Conservation (phyloP, 2,113 vertebrate genomes). For the Mesitornis unicolor region DNA sequence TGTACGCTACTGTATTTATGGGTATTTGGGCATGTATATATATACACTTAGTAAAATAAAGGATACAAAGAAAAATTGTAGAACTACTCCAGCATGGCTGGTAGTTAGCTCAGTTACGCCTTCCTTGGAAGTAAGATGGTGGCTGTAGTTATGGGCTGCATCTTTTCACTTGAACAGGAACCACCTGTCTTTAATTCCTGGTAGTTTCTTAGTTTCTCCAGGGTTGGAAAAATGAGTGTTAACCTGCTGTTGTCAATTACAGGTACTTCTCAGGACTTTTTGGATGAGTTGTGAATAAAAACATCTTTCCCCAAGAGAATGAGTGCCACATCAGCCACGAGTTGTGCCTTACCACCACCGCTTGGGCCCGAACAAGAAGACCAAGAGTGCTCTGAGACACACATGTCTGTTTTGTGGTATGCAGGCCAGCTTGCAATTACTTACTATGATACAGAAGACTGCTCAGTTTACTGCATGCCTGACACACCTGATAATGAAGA, state of each 20-base stretch:
- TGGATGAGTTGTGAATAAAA: neutral
- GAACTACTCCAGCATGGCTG: neutral
- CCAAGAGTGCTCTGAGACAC: slow-evolving; percentile 65
- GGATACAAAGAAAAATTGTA: neutral
- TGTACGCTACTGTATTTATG: neutral
- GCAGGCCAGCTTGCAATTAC: slow-evolving; percentile 82
- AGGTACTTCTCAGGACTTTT: neutral
- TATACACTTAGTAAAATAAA: neutral
- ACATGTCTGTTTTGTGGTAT: slow-evolving; percentile 84
- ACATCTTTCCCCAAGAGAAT: neutral
- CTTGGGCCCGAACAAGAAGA: neutral
- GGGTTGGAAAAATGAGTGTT: neutral
- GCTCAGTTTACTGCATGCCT: slow-evolving; percentile 84
- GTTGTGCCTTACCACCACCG: neutral
- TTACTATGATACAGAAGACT: slow-evolving; percentile 89
- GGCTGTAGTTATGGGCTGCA: neutral
- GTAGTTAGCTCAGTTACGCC: neutral
- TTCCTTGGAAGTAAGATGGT: neutral
- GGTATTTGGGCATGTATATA: neutral
- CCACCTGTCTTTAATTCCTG: neutral
- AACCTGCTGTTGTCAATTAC: neutral
- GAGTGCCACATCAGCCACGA: neutral
- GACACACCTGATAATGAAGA: slow-evolving; percentile 82
- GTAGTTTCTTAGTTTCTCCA: neutral
- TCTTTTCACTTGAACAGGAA: neutral